Conservation (phyloP, 1,140 invertebrate species). For the Hirudo medicinalis region DNA sequence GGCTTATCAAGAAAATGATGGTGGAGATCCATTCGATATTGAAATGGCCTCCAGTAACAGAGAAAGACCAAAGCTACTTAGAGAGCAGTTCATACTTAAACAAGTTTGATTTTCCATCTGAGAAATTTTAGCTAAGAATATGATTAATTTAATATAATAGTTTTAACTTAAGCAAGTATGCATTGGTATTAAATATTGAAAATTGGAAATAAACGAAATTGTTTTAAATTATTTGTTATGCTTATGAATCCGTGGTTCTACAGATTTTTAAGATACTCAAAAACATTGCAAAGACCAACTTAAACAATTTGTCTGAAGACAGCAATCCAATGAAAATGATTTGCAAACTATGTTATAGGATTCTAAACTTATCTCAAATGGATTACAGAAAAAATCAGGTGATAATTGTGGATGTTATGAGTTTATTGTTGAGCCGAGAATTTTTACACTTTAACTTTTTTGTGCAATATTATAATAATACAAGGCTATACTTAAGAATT, state of each 20-base stretch:
- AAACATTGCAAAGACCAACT: constrained; percentile 51
- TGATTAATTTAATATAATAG: too few species aligned
- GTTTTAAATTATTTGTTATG: not conserved
- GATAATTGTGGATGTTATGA: constrained; percentile 17
- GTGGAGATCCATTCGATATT: constrained; percentile 80
- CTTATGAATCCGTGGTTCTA: constrained; percentile 19
- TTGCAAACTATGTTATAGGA: constrained; percentile 88
- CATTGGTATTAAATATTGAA: too few species aligned
- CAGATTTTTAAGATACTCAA: constrained; percentile 80
- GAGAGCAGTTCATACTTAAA: constrained; percentile 92
- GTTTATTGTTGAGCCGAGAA: not conserved
- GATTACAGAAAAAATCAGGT: constrained; percentile 97
- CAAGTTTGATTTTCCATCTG: constrained; percentile 31
- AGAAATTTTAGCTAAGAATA: too few species aligned
- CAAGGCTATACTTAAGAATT: too few species aligned
- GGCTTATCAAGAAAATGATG: constrained; percentile 85
- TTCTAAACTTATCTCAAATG: constrained; percentile 83
- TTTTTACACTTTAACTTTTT: not conserved
- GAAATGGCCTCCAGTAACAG: constrained; percentile 74
- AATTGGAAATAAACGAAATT: too few species aligned
- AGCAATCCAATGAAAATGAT: constrained; percentile 86
- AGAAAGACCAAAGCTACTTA: constrained; percentile 85
- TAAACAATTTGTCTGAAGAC: constrained; percentile 45
- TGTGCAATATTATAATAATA: not conserved
- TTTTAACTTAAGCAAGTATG: too few species aligned